Evolutionary conservation across 2,797 vertebrate genomes (phyloP), one percentile per base, ranked within the genome.

Genomic region (Rhinichthys osculus): DNA sequence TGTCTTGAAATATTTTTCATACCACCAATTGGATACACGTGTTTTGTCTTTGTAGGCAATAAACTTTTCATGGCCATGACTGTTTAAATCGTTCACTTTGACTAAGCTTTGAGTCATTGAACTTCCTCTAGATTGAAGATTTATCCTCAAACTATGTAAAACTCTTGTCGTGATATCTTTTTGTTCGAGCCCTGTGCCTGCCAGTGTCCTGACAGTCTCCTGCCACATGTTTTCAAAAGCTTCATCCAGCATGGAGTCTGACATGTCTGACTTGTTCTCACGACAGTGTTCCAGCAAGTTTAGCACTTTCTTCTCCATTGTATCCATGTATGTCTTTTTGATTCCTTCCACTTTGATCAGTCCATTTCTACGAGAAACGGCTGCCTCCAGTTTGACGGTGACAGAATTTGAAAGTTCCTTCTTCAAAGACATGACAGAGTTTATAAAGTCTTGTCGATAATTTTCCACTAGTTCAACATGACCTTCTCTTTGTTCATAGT

Each of bases 301-400:
- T 1, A 81, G 66, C 0, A 91, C 90, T 54, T 91, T 90, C 1
- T 70, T 44, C 79, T 92, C 89, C 71, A 93, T 91, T 17, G 16
- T 13, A 23, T 78, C 78, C 73, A 77, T 81, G 38, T 88, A 88
- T 11, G 88, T 86, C 3, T 64, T 76, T 19, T 86, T 83, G 7
- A 92, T 85, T 11, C 27, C 42, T 0, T 90, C 79, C 13, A 91
- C 19, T 33, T 90, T 82, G 4, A 71, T 47, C 35, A 69, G 87
- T 33, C 84, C 89, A 33, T 21, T 74, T 33, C 72, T 27, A 52
- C 72, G 16, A 21, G 44, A 74, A 74, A 74, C 0, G 1, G 72
- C 27, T 0, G 17, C 72, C 33, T 13, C 1, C 44, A 74, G 27
- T 52, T 74, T 74, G 27, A 0, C 1, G 3, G 0, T 74, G 27